A percentile compares a stretch with the other conserved stretches of the same genome.
Conservation (phyloP, 2,888 invertebrate genomes). For the Hemithea aestivaria region DNA sequence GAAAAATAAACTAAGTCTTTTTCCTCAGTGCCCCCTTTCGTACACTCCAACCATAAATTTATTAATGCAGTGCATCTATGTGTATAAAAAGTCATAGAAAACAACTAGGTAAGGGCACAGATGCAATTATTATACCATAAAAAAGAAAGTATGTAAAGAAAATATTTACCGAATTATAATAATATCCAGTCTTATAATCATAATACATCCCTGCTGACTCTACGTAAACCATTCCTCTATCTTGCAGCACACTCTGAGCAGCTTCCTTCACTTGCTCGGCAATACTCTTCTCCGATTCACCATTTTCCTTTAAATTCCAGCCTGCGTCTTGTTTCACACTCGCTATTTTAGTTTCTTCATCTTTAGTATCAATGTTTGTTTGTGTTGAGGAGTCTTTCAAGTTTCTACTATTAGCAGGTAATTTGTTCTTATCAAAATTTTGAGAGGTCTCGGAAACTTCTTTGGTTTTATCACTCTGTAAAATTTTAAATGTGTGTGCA, state of each 20-base stretch:
- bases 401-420: slow-evolving; percentile 14
- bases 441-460: neutral
- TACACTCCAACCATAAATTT: too few species aligned
- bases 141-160: too few species aligned
- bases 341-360: slow-evolving; percentile 3
- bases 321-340: slow-evolving; percentile 26
- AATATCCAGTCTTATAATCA: slow-evolving; percentile 92
- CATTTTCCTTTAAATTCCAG: slow-evolving; percentile 44
- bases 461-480: neutral
- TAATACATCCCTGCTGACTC: slow-evolving; percentile 93
- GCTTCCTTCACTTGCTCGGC: slow-evolving; percentile 88
- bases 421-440: neutral
- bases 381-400: slow-evolving; percentile 17
- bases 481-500: too few species aligned
- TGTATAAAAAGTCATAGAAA: too few species aligned
- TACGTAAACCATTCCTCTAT: slow-evolving; percentile 91
- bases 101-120: too few species aligned
- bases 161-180: slow-evolving; percentile 93
- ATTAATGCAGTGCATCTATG: too few species aligned
- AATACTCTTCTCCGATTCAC: slow-evolving; percentile 65
- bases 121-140: too few species aligned
- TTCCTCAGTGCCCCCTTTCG: too few species aligned
- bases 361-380: slow-evolving; percentile 7
- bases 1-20: too few species aligned
- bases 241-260: slow-evolving; percentile 85